Conservation (phyloP, 2,888 invertebrate genomes). For the Pardosa pseudoannulata region DNA sequence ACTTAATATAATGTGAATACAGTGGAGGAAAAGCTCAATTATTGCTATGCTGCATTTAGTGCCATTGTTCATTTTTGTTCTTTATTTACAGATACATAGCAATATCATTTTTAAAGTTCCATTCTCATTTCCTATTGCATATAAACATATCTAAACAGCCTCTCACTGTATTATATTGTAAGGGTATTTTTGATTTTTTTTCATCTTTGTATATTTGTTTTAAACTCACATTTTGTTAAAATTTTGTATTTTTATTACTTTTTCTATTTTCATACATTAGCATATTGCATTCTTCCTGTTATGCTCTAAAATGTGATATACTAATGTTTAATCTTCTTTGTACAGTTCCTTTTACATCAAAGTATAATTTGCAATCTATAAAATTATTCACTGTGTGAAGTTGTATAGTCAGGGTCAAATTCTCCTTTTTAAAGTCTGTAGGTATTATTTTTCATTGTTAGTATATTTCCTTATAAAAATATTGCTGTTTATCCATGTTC, state of each 20-base stretch:
- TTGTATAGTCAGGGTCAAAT: too few relatives aligned
- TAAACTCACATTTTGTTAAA: conserved; percentile 33
- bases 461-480: too few relatives aligned
- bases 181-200: conserved; percentile 37
- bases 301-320: conserved; percentile 41
- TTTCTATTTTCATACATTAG: conserved; percentile 57
- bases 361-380: neutral
- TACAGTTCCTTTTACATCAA: neutral
- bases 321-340: conserved; percentile 26
- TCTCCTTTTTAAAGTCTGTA: neutral
- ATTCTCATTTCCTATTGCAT: conserved; percentile 35
- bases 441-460: too few relatives aligned
- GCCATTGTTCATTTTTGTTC: conserved; percentile 54
- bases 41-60: conserved; percentile 63
- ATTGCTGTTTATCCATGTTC: conserved; percentile 12
- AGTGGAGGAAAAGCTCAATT: conserved; percentile 55
- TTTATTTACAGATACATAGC: conserved; percentile 33
- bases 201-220: conserved; percentile 52
- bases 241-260: conserved; percentile 57
- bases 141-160: conserved; percentile 55
- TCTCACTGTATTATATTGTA: conserved; percentile 57
- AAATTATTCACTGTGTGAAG: neutral
- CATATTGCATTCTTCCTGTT: conserved; percentile 22
- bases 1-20: conserved; percentile 24
- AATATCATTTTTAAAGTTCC: conserved; percentile 29